Evolutionary conservation across 2,888 invertebrate species (phyloP).

Genomic region (Autographa pulchrina): DNA sequence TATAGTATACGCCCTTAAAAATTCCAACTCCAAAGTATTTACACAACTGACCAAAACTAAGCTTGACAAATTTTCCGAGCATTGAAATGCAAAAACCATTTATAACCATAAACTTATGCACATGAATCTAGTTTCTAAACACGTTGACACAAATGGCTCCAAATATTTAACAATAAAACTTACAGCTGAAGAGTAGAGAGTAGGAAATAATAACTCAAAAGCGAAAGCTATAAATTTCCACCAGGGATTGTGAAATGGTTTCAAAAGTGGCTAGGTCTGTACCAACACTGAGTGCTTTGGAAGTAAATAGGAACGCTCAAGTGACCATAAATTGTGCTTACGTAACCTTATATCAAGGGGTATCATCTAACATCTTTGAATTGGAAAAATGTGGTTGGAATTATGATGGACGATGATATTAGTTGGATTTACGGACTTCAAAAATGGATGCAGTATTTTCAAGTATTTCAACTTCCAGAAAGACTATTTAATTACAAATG

Average conservation of each 20-base stretch:
- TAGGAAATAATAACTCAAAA: neutral
- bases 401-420: neutral
- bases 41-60: too few species aligned
- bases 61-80: too few species aligned
- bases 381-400: neutral
- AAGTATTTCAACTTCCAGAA: too few species aligned
- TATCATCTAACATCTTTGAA: neutral
- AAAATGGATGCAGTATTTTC: too few species aligned
- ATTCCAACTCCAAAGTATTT: too few species aligned
- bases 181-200: neutral
- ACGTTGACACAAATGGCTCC: neutral
- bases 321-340: slow-evolving; percentile 3
- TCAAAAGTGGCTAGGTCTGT: neutral
- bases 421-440: too few species aligned
- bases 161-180: neutral
- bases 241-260: slow-evolving; percentile 1
- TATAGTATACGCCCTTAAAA: too few species aligned
- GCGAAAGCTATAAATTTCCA: neutral
- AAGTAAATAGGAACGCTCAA: neutral
- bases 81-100: neutral
- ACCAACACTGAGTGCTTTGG: neutral
- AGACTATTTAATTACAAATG: too few species aligned
- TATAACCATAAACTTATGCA: neutral
- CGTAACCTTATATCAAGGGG: neutral
- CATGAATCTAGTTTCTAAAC: neutral